Evolutionary conservation across 2,888 invertebrate species (phyloP), one percentile per base, ranked within the genome.

Genomic region (Plutella xylostella): DNA sequence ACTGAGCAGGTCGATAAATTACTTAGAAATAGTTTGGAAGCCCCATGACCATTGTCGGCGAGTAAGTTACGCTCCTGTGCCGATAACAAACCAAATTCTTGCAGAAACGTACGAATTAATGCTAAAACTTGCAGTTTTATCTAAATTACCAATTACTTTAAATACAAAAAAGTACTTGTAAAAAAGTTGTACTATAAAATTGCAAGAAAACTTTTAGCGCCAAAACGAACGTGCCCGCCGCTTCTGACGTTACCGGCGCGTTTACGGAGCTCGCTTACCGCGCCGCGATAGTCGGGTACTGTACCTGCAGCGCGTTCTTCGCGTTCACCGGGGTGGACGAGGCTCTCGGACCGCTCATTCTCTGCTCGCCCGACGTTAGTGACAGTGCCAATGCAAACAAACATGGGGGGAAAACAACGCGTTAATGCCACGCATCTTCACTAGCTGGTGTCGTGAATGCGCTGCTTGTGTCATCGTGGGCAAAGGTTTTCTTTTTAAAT

Each of bases 271-370:
- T 53, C 55, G 61, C 63, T 65, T 85, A 85, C 75, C 84, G 78
- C 63, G 78, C 79, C 52, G 77, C 80, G 62, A 80, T 77, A 49
- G 76, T 75, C 54, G 78, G 64, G 67, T 84, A 86, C 70, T 76
- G 87, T 88, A 89, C 88, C 88, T 89, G 88, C 48, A 88, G 79
- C 51, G 88, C 86, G 65, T 86, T 86, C 80, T 88, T 87, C 57
- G 87, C 85, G 53, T 87, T 85, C 55, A 87, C 72, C 54, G 87
- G 86, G 54, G 87, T 85, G 63, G 86, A 77, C 46, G 86, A 69
- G 59, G 85, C 79, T 65, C 87, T 85, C 54, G 86, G 79, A 57
- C 84, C 76, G 58, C 84, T 73, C 65, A 83, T 79, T 66, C 80
- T 72, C 79, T 82, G 78, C 58, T 48, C 60, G 33, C 60, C 28